phyloP scores from a whole-genome alignment of 92 coral and sea anemone species.

The Porites lobata region DNA sequence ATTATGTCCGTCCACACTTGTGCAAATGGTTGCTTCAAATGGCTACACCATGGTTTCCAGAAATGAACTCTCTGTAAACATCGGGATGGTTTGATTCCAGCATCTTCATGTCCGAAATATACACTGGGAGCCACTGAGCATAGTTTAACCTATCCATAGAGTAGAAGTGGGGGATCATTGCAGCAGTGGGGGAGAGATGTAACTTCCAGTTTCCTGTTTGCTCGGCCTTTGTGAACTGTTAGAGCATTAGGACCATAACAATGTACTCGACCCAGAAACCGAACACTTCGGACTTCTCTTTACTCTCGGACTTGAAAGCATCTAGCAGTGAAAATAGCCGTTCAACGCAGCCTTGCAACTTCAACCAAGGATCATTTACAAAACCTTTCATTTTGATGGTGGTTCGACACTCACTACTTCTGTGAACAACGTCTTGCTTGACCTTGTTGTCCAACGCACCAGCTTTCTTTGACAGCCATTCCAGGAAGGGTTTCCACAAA shows the following conservation, averaged over 20 bases:
- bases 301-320: background rate
- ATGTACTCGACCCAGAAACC: constrained; percentile 55
- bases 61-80: constrained; percentile 31
- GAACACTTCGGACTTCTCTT: background rate
- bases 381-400: too few species aligned
- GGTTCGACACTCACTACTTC: too few species aligned
- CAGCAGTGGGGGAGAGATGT: constrained; percentile 32
- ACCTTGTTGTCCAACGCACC: constrained; percentile 8
- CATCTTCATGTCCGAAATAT: constrained; percentile 50
- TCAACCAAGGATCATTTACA: background rate
- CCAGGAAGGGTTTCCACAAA: constrained; percentile 19
- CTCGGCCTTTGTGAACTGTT: constrained; percentile 57
- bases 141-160: constrained; percentile 62
- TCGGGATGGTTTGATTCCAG: constrained; percentile 38
- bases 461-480: constrained; percentile 29
- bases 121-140: constrained; percentile 66
- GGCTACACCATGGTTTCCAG: constrained; percentile 51
- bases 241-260: constrained; percentile 42
- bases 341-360: too few species aligned
- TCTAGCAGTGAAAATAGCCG: too few species aligned
- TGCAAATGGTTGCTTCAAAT: constrained; percentile 43
- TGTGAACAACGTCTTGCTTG: background rate
- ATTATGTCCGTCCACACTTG: constrained; percentile 55
- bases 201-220: constrained; percentile 53
- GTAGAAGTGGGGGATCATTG: constrained; percentile 51